Percentiles rank a stretch among this genome's conserved stretches.
Conservation (phyloP, 2,113 vertebrate species). For the Aphelocoma coerulescens region DNA sequence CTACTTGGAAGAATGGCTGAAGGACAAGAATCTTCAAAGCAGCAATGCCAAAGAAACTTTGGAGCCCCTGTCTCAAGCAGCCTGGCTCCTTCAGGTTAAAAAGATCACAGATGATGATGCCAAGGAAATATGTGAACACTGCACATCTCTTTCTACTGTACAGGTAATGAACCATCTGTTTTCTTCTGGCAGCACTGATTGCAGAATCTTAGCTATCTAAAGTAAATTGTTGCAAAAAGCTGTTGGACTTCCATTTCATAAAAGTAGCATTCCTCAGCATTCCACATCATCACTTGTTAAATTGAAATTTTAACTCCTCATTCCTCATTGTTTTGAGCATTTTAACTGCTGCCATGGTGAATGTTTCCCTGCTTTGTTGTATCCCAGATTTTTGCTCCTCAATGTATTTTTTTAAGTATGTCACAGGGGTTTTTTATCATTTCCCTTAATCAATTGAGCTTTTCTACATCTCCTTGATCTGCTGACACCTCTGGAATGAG, state of each 20-base stretch:
- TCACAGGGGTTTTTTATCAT: not conserved
- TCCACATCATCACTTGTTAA: not conserved
- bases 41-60: conserved; percentile 86
- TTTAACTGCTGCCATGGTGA: not conserved
- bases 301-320: not conserved
- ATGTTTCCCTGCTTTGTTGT: not conserved
- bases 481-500: not conserved
- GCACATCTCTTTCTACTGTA: conserved; percentile 84
- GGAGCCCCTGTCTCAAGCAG: conserved; percentile 88
- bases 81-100: conserved; percentile 96
- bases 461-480: not conserved
- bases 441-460: not conserved
- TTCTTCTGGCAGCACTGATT: not conserved
- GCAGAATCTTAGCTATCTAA: not conserved
- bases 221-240: not conserved
- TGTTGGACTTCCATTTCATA: not conserved
- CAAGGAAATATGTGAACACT: conserved; percentile 84
- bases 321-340: not conserved
- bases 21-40: conserved; percentile 88
- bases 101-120: conserved; percentile 92
- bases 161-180: conserved; percentile 77
- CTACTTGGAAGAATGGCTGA: conserved; percentile 97
- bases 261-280: not conserved
- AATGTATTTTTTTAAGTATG: not conserved
- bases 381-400: not conserved